These are phyloP conservation scores for Meles meles DNA, from an alignment of 2,113 vertebrate species.

Conservation along the genomic window DNA sequence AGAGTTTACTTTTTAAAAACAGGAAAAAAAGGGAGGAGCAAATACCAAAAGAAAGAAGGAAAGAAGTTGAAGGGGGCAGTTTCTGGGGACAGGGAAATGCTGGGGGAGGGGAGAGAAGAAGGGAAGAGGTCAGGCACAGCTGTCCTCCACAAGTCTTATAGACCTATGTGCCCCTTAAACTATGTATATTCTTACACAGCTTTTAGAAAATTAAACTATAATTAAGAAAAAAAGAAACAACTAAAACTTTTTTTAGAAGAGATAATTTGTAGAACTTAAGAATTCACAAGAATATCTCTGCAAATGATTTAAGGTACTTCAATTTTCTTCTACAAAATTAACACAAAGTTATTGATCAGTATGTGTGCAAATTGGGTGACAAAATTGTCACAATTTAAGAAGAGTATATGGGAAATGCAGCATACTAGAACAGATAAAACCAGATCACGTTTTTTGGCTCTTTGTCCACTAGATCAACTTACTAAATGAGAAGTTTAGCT, in stretches of 20 bases:
- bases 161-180: background rate
- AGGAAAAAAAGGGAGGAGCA: background rate
- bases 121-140: background rate
- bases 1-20: background rate
- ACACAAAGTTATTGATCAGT: background rate
- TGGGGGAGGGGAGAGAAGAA: background rate
- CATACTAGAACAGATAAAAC: background rate
- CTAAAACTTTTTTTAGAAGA: background rate
- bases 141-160: background rate
- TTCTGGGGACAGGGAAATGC: background rate
- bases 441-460: background rate
- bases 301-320: background rate
- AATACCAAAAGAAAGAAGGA: background rate
- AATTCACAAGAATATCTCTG: background rate
- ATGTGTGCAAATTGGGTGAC: background rate
- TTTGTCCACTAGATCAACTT: background rate
- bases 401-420: background rate
- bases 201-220: constrained; percentile 25
- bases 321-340: constrained; percentile 23
- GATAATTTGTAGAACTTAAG: background rate
- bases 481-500: background rate
- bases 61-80: background rate
- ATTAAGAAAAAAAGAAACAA: background rate
- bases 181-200: background rate
- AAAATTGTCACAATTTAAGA: background rate